These are phyloP conservation scores for Phacellophora camtschatica DNA, from an alignment of 30 jellyfish, hydroid and myxozoan species.

Conservation along the genomic window DNA sequence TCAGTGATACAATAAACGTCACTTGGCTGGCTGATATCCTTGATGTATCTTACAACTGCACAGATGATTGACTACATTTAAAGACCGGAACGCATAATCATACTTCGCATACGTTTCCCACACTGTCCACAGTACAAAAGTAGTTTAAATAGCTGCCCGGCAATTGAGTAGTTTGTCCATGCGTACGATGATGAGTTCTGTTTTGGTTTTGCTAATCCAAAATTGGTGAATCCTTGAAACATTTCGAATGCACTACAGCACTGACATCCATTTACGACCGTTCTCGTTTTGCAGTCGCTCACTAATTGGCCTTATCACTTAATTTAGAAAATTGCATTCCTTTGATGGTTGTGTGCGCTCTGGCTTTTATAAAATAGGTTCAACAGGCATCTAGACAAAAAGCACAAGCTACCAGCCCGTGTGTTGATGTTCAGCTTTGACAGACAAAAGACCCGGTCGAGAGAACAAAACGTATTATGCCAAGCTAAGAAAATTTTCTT, in stretches of 20 bases:
- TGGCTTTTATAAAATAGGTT: conserved; percentile 23
- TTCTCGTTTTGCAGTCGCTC: conserved; percentile 34
- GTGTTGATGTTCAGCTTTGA: conserved; percentile 25
- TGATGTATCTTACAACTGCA: not conserved
- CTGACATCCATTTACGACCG: conserved; percentile 56
- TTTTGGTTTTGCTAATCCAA: conserved; percentile 45
- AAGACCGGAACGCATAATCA: conserved; percentile 45
- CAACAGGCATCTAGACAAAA: conserved; percentile 30
- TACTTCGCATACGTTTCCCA: not conserved
- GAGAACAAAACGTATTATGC: conserved; percentile 46
- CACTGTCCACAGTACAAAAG: conserved; percentile 11
- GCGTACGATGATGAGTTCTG: conserved; percentile 22
- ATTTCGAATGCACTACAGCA: conserved; percentile 48
- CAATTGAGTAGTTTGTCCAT: conserved; percentile 3
- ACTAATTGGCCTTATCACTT: conserved; percentile 72
- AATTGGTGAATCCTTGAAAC: conserved; percentile 63
- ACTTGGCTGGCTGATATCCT: too few species aligned
- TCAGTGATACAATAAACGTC: not conserved
- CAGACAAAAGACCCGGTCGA: conserved; percentile 48
- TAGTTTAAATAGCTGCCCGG: conserved; percentile 38
- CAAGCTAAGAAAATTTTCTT: conserved; percentile 39
- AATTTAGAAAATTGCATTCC: conserved; percentile 50
- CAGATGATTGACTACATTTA: conserved; percentile 28
- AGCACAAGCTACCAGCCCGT: conserved; percentile 11
- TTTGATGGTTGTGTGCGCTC: conserved; percentile 37